These are phyloP conservation scores for Chlorodrepanis virens DNA, from an alignment of 2,113 vertebrate genomes.

Conservation along the genomic window DNA sequence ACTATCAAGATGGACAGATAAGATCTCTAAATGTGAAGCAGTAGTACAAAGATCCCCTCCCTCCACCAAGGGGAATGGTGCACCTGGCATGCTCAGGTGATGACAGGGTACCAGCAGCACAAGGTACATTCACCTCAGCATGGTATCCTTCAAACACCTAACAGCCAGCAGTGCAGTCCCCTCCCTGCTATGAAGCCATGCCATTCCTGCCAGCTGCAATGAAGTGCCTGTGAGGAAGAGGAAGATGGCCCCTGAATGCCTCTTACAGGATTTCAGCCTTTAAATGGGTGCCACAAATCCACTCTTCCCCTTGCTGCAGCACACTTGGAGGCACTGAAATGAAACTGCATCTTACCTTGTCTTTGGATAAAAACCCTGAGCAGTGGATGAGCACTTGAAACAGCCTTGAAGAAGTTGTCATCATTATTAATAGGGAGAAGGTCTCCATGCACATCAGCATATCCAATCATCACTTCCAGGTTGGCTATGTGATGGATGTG, in stretches of 20 bases:
- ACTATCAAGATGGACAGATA: background rate
- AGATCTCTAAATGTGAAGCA: background rate
- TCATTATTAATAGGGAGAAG: constrained; percentile 99
- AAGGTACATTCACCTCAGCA: background rate
- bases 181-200: background rate
- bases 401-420: constrained; percentile 97
- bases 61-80: background rate
- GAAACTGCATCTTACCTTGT: constrained; percentile 80
- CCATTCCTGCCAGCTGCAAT: background rate
- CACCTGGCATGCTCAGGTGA: background rate
- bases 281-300: background rate
- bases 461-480: constrained; percentile 93
- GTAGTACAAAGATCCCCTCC: background rate
- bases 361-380: constrained; percentile 96
- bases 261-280: background rate
- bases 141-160: background rate
- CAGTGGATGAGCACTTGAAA: constrained; percentile 91
- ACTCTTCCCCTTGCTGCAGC: background rate
- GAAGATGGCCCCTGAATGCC: background rate
- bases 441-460: constrained; percentile 94
- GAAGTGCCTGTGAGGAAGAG: background rate
- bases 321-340: background rate
- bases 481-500: constrained; percentile 91
- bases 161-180: background rate
- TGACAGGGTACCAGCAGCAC: background rate